Percentiles rank a stretch among this genome's conserved stretches.
These are phyloP conservation scores for Dynastes tityus DNA, from an alignment of 2,888 invertebrate genomes.

Conservation along the genomic window DNA sequence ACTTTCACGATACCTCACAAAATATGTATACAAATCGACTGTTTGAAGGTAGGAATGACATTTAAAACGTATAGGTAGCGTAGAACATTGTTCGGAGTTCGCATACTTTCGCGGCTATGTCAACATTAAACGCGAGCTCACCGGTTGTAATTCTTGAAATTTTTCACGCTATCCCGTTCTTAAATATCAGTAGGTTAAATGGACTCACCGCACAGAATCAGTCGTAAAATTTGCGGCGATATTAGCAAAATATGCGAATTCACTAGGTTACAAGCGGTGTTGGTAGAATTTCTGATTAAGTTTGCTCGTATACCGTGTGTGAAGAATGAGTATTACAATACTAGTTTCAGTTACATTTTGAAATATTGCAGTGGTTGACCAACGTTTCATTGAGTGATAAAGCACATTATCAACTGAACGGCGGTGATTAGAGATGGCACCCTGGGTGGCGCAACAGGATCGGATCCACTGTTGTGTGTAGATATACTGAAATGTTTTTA, in stretches of 20 bases:
- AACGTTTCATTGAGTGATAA: no score
- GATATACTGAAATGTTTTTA: no score
- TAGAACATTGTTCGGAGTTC: conserved; percentile 14
- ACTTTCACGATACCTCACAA: conserved; percentile 1
- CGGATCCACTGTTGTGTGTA: no score
- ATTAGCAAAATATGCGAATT: conserved; percentile 1
- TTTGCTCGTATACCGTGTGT: neutral
- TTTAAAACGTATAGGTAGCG: conserved; percentile 6
- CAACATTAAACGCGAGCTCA: conserved; percentile 20
- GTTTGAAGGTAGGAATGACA: conserved; percentile 5
- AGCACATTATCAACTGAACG: no score
- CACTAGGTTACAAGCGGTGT: neutral
- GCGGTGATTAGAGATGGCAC: no score
- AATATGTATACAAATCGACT: neutral
- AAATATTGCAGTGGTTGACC: no score
- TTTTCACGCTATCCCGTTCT: conserved; percentile 19
- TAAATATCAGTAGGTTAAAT: conserved; percentile 32
- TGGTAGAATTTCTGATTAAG: neutral
- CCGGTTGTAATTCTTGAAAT: conserved; percentile 16
- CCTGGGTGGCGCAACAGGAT: no score
- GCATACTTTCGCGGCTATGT: conserved; percentile 33
- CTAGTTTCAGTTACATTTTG: neutral
- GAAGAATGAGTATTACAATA: neutral
- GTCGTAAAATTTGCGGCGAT: neutral
- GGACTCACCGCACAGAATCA: neutral